Percentiles rank a stretch among this genome's conserved stretches.
Evolutionary conservation across 2,888 invertebrate genomes (phyloP).

Genomic region (Drosophila multiciliata): DNA sequence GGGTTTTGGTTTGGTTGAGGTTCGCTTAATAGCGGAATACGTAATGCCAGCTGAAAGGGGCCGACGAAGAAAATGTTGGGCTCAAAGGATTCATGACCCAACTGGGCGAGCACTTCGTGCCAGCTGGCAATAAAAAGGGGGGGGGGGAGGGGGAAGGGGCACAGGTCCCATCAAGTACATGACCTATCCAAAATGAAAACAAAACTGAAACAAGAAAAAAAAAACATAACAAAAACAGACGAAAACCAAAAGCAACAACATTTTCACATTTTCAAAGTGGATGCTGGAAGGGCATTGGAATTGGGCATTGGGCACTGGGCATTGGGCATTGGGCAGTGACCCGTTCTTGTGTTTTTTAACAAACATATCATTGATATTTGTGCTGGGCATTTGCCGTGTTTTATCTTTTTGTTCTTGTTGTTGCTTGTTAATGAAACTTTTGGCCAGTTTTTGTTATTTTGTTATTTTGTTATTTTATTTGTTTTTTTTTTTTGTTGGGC

Average conservation of each 20-base stretch:
- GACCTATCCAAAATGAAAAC: slow-evolving; percentile 40
- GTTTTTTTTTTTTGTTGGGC: background rate
- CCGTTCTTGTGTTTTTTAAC: slow-evolving; percentile 72
- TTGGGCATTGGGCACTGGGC: slow-evolving; percentile 1
- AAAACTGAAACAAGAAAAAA: slow-evolving; percentile 7
- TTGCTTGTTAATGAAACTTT: slow-evolving; percentile 71
- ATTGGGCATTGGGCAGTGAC: background rate
- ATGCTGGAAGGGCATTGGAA: slow-evolving; percentile 5
- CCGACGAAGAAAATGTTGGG: slow-evolving; percentile 29
- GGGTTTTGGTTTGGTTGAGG: background rate
- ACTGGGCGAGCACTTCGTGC: slow-evolving; percentile 44
- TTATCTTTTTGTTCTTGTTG: slow-evolving; percentile 17
- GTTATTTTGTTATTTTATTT: slow-evolving; percentile 12
- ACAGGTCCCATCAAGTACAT: slow-evolving; percentile 53
- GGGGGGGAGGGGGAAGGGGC: background rate
- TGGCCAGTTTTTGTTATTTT: slow-evolving; percentile 32
- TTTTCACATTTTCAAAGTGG: slow-evolving; percentile 3
- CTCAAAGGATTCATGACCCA: slow-evolving; percentile 62
- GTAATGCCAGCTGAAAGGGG: slow-evolving; percentile 38
- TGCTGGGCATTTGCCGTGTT: slow-evolving; percentile 58
- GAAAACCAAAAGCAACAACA: background rate
- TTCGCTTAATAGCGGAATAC: slow-evolving; percentile 17
- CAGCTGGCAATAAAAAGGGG: slow-evolving; percentile 30
- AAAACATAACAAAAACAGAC: background rate
- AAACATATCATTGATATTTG: slow-evolving; percentile 79